These are phyloP conservation scores for Lytechinus variegatus DNA, from an alignment of 35 echinoderm and acorn worm genomes.

Conservation along the genomic window DNA sequence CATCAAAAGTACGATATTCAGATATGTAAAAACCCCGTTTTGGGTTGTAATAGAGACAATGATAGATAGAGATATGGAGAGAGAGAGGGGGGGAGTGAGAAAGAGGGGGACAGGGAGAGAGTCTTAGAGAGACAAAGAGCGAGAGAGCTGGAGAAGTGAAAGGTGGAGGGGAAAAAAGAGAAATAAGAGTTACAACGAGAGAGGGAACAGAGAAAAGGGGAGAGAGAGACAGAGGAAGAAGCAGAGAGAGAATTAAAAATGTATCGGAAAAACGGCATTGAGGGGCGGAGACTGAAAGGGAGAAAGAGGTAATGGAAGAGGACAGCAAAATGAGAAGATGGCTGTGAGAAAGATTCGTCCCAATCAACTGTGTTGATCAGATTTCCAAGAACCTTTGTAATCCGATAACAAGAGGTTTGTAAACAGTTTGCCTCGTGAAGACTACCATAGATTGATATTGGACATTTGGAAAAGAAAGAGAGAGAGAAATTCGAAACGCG, in stretches of 20 bases:
- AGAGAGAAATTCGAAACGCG: not conserved
- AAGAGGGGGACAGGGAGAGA: not conserved
- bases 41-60: no score
- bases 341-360: not conserved
- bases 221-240: no score
- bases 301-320: not conserved
- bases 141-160: not conserved
- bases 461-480: not conserved
- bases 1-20: no score
- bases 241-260: no score
- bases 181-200: no score
- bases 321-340: not conserved
- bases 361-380: not conserved
- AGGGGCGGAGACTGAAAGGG: no score
- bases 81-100: no score
- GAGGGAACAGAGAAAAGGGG: no score
- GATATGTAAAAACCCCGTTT: no score
- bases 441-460: not conserved
- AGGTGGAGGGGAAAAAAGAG: no score
- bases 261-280: no score
- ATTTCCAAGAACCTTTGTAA: not conserved
- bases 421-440: not conserved
- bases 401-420: not conserved
- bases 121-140: not conserved
- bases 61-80: no score